These are phyloP conservation scores for Pyralis farinalis DNA, from an alignment of 2,888 invertebrate species.

Conservation along the genomic window DNA sequence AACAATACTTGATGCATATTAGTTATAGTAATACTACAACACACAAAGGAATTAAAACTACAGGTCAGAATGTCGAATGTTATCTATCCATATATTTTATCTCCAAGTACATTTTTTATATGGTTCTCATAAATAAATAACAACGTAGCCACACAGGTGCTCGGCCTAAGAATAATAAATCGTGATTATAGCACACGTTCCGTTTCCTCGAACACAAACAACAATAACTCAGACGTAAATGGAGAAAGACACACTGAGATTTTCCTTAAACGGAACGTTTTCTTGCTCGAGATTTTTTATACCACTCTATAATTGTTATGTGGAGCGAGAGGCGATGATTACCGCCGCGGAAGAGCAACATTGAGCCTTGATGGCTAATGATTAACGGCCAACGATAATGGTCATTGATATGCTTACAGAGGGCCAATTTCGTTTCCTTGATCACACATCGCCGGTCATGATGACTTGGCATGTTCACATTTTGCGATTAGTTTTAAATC, in stretches of 20 bases:
- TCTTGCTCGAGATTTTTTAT: constrained; percentile 1
- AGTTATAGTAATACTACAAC: too few relatives aligned
- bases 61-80: too few relatives aligned
- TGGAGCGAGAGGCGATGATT: constrained; percentile 28
- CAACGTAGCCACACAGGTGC: too few relatives aligned
- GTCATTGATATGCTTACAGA: constrained; percentile 22
- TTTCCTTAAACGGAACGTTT: constrained; percentile 39
- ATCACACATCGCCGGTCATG: not conserved
- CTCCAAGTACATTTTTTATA: too few relatives aligned
- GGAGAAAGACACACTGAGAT: constrained; percentile 30
- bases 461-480: too few relatives aligned
- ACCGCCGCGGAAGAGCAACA: constrained; percentile 40
- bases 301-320: constrained; percentile 18
- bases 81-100: too few relatives aligned
- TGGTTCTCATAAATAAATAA: too few relatives aligned
- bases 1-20: too few relatives aligned
- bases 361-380: constrained; percentile 38
- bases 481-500: too few relatives aligned
- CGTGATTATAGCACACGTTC: too few relatives aligned
- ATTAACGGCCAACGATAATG: constrained; percentile 37
- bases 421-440: constrained; percentile 14
- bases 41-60: too few relatives aligned
- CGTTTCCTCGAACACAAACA: constrained; percentile 20
- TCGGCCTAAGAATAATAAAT: too few relatives aligned
- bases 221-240: constrained; percentile 16